Conservation (phyloP, 2,113 vertebrate species). For the Dicentrarchus labrax region DNA sequence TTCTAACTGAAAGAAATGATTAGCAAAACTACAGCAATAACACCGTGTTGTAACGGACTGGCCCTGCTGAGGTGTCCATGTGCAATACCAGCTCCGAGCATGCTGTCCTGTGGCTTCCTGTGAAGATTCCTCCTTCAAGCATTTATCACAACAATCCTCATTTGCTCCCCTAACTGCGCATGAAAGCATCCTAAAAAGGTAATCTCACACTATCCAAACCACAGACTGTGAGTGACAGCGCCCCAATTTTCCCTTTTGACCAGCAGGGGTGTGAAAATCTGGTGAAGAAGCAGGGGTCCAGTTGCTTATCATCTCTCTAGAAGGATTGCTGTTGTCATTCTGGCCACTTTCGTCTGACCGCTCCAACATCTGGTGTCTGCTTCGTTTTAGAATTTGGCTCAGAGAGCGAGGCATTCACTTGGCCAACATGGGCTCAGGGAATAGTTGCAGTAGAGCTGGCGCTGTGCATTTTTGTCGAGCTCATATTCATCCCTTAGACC, state of each 20-base stretch:
- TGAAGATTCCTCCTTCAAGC: neutral
- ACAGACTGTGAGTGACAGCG: constrained; percentile 21
- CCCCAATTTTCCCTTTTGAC: constrained; percentile 6
- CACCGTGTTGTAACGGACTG: neutral
- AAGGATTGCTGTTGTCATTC: constrained; percentile 45
- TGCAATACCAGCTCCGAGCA: neutral
- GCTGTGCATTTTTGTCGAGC: neutral
- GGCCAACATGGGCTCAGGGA: constrained; percentile 6
- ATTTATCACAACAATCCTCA: neutral
- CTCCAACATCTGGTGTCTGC: constrained; percentile 61
- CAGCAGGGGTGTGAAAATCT: constrained; percentile 41
- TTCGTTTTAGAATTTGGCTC: constrained; percentile 33
- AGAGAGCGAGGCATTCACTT: constrained; percentile 6
- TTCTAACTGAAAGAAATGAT: neutral
- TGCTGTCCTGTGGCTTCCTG: neutral
- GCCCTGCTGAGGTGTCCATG: neutral
- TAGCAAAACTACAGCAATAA: neutral
- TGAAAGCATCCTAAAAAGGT: constrained; percentile 16
- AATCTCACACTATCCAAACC: constrained; percentile 15
- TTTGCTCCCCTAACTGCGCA: neutral
- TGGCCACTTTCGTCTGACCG: constrained; percentile 2
- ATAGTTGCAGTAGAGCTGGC: constrained; percentile 12
- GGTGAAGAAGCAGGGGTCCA: constrained; percentile 22
- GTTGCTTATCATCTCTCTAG: constrained; percentile 11
- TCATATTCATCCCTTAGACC: constrained; percentile 1